Percentiles rank a stretch among this genome's conserved stretches.
Evolutionary conservation across 2,888 invertebrate species (phyloP).

Genomic region (Opisthograptis luteolata): DNA sequence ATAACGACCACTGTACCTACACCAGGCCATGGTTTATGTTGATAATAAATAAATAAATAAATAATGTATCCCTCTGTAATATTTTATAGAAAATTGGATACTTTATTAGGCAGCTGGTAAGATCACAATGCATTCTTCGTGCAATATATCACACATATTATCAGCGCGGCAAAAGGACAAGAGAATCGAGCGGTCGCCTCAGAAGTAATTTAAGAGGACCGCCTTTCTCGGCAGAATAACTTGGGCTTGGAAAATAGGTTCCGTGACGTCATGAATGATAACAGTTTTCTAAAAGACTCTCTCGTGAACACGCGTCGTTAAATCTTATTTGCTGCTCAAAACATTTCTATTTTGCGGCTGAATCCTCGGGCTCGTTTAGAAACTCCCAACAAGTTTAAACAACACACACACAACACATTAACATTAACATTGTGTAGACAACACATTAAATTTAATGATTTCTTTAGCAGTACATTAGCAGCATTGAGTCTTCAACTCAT

Average conservation of each 20-base stretch:
- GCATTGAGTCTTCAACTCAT: slow-evolving; percentile 6
- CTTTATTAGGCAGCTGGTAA: slow-evolving; percentile 52
- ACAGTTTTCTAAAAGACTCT: slow-evolving; percentile 51
- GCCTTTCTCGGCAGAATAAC: slow-evolving; percentile 49
- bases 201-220: slow-evolving; percentile 58
- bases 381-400: neutral
- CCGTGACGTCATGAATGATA: slow-evolving; percentile 50
- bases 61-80: slow-evolving; percentile 51
- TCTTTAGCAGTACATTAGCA: neutral
- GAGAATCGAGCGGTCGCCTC: slow-evolving; percentile 42
- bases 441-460: too few relatives aligned
- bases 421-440: too few relatives aligned
- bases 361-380: neutral
- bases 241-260: slow-evolving; percentile 51
- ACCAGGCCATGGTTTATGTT: slow-evolving; percentile 37
- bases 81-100: slow-evolving; percentile 60
- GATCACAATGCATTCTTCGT: slow-evolving; percentile 44
- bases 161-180: slow-evolving; percentile 51
- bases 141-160: slow-evolving; percentile 66
- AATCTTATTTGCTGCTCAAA: slow-evolving; percentile 31
- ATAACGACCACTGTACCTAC: slow-evolving; percentile 39
- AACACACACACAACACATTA: neutral
- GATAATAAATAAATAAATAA: slow-evolving; percentile 57
- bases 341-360: slow-evolving; percentile 4
- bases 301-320: slow-evolving; percentile 37